phyloP scores from a whole-genome alignment of 2,797 vertebrate genomes.

The Capromys pilorides region DNA sequence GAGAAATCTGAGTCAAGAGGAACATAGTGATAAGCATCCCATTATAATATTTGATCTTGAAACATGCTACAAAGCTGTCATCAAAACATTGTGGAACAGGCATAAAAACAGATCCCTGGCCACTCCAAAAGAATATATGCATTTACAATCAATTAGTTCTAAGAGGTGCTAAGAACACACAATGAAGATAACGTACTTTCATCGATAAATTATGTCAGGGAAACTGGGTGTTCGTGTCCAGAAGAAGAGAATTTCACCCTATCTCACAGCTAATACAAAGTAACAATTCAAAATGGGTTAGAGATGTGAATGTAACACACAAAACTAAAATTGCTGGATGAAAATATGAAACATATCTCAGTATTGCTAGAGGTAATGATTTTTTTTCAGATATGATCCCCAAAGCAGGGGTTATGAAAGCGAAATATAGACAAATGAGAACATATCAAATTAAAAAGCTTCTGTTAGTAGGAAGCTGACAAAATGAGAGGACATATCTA shows the following conservation, averaged over 20 bases:
- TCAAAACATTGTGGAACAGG: neutral
- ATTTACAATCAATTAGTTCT: neutral
- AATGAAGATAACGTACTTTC: neutral
- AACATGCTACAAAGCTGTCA: neutral
- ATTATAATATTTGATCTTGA: neutral
- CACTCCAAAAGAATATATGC: neutral
- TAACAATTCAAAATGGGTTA: neutral
- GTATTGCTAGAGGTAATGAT: neutral
- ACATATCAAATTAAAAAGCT: neutral
- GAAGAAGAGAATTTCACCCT: neutral
- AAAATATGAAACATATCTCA: neutral
- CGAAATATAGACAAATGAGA: neutral
- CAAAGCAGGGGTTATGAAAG: neutral
- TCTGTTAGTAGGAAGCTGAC: neutral
- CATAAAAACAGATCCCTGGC: neutral
- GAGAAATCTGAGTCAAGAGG: neutral
- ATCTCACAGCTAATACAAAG: neutral
- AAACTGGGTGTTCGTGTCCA: too few relatives aligned
- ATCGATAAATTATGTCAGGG: neutral
- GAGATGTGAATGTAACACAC: neutral
- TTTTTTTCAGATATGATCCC: neutral
- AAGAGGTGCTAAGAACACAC: neutral
- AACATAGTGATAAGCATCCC: neutral
- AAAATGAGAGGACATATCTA: neutral
- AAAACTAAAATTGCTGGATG: neutral